Conservation (phyloP, 2,888 invertebrate genomes). For the Callinectes sapidus region DNA sequence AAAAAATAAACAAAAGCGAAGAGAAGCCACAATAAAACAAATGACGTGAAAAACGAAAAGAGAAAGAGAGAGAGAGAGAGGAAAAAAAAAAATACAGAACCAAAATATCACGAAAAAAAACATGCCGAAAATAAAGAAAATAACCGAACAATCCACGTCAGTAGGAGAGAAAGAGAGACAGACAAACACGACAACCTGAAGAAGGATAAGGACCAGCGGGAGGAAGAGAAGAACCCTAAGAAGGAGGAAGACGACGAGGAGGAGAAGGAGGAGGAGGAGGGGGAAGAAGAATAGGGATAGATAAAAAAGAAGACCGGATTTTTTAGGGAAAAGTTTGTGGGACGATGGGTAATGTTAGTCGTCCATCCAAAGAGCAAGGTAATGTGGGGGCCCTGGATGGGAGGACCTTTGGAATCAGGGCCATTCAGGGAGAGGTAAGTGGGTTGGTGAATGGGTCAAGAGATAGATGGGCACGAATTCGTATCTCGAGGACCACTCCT, state of each 20-base stretch:
- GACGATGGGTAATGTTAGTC: slow-evolving; percentile 1
- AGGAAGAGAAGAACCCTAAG: neutral
- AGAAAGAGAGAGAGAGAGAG: neutral
- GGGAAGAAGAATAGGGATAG: neutral
- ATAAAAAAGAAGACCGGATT: neutral
- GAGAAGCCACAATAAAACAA: neutral
- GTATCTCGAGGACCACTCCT: neutral
- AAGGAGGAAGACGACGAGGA: neutral
- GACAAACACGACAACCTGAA: neutral
- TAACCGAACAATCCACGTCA: neutral
- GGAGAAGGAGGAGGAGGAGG: too few species aligned
- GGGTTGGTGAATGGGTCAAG: slow-evolving; percentile 1
- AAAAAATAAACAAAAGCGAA: neutral
- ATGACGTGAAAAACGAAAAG: neutral
- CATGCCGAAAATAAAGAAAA: neutral
- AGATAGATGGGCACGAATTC: neutral
- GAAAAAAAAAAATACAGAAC: neutral
- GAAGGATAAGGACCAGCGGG: neutral
- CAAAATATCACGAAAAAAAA: neutral
- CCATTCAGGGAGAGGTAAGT: slow-evolving; percentile 28
- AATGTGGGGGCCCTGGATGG: neutral
- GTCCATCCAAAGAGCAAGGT: neutral
- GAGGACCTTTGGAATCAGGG: neutral
- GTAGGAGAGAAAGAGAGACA: neutral
- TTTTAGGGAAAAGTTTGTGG: neutral